Percentiles rank a stretch among this genome's conserved stretches.
phyloP scores from a whole-genome alignment of 1,140 invertebrate genomes.

The Drosophila micromelanica region DNA sequence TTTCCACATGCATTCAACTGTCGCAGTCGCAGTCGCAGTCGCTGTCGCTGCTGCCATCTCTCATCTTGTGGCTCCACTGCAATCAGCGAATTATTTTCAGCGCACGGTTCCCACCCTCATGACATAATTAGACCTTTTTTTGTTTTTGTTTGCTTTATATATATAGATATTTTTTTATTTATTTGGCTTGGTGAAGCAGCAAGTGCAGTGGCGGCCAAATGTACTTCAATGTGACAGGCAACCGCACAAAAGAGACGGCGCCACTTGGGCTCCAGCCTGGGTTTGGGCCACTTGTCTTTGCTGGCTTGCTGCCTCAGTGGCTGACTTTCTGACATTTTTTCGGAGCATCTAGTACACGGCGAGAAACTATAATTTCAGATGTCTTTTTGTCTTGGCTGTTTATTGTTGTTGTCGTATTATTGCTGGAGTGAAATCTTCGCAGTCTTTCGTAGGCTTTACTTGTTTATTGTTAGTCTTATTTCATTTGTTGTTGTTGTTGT shows the following conservation, averaged over 20 bases:
- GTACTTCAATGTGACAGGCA: slow-evolving; percentile 58
- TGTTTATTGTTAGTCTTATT: slow-evolving; percentile 75
- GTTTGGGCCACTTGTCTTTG: slow-evolving; percentile 22
- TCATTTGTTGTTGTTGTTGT: slow-evolving; percentile 47
- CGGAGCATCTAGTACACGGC: slow-evolving; percentile 65
- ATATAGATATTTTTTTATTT: slow-evolving; percentile 29
- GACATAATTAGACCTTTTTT: slow-evolving; percentile 77
- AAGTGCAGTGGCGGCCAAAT: slow-evolving; percentile 25
- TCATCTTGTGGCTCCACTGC: slow-evolving; percentile 31
- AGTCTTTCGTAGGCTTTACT: slow-evolving; percentile 58
- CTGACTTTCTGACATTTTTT: slow-evolving; percentile 65
- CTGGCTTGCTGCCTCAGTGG: slow-evolving; percentile 45
- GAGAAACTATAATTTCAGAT: slow-evolving; percentile 68
- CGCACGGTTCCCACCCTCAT: slow-evolving; percentile 79
- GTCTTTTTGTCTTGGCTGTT: slow-evolving; percentile 30
- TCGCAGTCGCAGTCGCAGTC: slow-evolving; percentile 12
- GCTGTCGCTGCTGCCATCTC: neutral
- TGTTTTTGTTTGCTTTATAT: neutral
- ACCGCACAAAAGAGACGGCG: slow-evolving; percentile 25
- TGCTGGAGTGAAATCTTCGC: slow-evolving; percentile 72
- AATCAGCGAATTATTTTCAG: slow-evolving; percentile 67
- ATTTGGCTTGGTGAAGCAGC: slow-evolving; percentile 17
- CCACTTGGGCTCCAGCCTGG: slow-evolving; percentile 7
- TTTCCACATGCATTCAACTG: slow-evolving; percentile 74
- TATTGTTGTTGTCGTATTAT: slow-evolving; percentile 46